Evolutionary conservation across 2,797 vertebrate species (phyloP).

Genomic region (Sibirionetta formosa): DNA sequence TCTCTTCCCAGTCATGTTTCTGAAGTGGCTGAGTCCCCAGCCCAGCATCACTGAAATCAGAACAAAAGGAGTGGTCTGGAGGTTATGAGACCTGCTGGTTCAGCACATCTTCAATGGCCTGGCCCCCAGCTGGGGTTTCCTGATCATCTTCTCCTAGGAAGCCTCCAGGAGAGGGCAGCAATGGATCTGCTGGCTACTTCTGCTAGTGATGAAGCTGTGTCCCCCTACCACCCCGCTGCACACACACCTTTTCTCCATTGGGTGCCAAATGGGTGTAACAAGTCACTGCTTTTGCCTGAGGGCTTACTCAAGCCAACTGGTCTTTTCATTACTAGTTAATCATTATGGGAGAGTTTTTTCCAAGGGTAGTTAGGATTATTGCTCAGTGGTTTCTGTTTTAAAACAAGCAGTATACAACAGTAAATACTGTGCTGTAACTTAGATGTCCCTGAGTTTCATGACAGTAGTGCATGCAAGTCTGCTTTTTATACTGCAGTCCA

Average conservation of each 20-base stretch:
- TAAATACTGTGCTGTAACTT: not conserved
- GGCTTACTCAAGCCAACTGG: conserved; percentile 30
- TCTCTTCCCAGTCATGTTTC: not conserved
- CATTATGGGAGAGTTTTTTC: conserved; percentile 59
- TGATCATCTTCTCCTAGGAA: conserved; percentile 24
- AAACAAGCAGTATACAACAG: not conserved
- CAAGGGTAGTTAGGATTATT: conserved; percentile 12
- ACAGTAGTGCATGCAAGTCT: fast-evolving
- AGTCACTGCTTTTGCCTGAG: conserved; percentile 34
- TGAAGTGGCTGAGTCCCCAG: not conserved
- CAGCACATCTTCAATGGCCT: not conserved
- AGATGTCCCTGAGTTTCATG: not conserved
- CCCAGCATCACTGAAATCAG: not conserved
- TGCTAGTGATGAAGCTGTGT: not conserved
- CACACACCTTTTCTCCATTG: not conserved
- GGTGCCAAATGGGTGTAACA: not conserved
- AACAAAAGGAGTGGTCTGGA: not conserved
- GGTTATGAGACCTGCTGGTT: not conserved
- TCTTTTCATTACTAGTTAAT: conserved; percentile 69
- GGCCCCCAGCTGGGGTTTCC: not conserved
- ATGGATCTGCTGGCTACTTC: conserved; percentile 55
- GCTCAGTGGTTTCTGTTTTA: not conserved
- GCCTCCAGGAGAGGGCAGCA: conserved; percentile 79
- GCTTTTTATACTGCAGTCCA: not conserved
- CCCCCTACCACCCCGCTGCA: fast-evolving